Conservation (phyloP, 1,140 invertebrate species). For the Leptoteleia sp. region DNA sequence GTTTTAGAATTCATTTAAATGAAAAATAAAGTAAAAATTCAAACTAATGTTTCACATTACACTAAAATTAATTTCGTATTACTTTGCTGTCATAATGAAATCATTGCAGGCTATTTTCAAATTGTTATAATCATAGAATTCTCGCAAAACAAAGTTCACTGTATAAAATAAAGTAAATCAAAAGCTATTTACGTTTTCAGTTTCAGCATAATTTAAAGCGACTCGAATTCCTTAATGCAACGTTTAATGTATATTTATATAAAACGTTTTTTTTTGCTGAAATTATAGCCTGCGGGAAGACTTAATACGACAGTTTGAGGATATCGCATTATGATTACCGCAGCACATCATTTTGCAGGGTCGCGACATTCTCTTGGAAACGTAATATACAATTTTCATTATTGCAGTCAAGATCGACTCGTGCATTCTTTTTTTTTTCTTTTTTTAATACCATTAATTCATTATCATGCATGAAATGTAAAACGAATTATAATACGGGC, state of each 20-base stretch:
- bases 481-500: slow-evolving; percentile 47
- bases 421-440: slow-evolving; percentile 37
- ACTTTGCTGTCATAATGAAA: no score
- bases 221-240: neutral
- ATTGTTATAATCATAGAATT: no score
- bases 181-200: no score
- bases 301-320: slow-evolving; percentile 29
- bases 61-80: no score
- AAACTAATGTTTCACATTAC: no score
- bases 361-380: slow-evolving; percentile 50
- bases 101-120: no score
- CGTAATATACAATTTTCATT: slow-evolving; percentile 60
- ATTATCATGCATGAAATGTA: slow-evolving; percentile 59
- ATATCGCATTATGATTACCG: slow-evolving; percentile 50
- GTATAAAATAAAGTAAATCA: no score
- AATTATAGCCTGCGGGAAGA: slow-evolving; percentile 25
- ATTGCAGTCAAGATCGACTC: slow-evolving; percentile 40
- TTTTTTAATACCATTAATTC: slow-evolving; percentile 62
- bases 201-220: no score
- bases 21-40: no score
- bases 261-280: slow-evolving; percentile 20
- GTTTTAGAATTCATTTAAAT: no score
- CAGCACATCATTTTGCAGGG: slow-evolving; percentile 55
- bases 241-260: slow-evolving; percentile 35
- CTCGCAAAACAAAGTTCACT: no score